These are phyloP conservation scores for Drosophila bocqueti DNA, from an alignment of 1,140 invertebrate genomes.

Conservation along the genomic window DNA sequence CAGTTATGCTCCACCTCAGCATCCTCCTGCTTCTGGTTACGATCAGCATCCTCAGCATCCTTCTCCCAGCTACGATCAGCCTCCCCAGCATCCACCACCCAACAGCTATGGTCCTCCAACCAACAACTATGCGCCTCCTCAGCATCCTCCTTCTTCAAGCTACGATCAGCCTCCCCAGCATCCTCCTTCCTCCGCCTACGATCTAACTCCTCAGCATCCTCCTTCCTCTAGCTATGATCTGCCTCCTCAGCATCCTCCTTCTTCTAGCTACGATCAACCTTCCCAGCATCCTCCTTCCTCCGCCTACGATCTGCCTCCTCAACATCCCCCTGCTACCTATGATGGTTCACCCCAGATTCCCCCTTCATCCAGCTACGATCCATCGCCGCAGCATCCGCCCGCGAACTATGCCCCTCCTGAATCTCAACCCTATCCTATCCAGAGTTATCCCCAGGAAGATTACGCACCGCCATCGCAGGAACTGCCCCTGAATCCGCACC, in stretches of 20 bases:
- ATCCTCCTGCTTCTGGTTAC: conserved; percentile 20
- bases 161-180: conserved; percentile 27
- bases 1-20: conserved; percentile 25
- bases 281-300: conserved; percentile 13
- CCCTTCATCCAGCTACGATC: conserved; percentile 17
- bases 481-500: conserved; percentile 69
- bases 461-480: conserved; percentile 67
- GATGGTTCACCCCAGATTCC: conserved; percentile 22
- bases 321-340: conserved; percentile 17
- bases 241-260: conserved; percentile 16
- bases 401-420: conserved; percentile 32
- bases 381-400: conserved; percentile 16
- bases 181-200: conserved; percentile 4
- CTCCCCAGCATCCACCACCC: conserved; percentile 4
- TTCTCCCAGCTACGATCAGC: conserved; percentile 7
- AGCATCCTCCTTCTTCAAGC: conserved; percentile 21
- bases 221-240: conserved; percentile 13
- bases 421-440: conserved; percentile 17
- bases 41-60: conserved; percentile 19
- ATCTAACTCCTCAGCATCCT: conserved; percentile 19
- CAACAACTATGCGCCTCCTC: conserved; percentile 8
- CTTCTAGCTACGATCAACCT: conserved; percentile 24
- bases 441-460: conserved; percentile 60
- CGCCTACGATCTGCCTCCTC: conserved; percentile 5
- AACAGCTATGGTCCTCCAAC: conserved; percentile 4